phyloP scores from a whole-genome alignment of 2,113 vertebrate species.

The Rhagologus leucostigma region DNA sequence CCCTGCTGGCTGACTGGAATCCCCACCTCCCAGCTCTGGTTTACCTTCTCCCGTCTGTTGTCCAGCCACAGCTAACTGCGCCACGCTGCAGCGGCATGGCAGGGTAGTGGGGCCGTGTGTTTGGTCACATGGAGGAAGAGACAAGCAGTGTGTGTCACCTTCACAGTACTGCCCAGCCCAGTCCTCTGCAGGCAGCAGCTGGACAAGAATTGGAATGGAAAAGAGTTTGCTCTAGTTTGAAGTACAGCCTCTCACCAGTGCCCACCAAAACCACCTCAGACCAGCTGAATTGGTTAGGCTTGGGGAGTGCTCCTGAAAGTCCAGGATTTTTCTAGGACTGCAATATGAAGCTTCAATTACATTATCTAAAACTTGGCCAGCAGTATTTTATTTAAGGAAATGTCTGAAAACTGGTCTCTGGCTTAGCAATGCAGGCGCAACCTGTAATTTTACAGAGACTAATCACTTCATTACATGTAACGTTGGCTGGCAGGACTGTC shows the following conservation, averaged over 20 bases:
- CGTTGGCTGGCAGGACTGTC: neutral
- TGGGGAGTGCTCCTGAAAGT: neutral
- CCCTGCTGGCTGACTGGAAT: neutral
- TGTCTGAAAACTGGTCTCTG: neutral
- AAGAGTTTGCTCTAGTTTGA: neutral
- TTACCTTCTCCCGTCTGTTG: neutral
- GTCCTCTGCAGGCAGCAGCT: neutral
- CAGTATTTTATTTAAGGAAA: neutral
- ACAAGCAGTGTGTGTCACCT: neutral
- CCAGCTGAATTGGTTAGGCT: neutral
- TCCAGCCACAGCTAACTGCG: neutral
- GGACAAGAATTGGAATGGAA: neutral
- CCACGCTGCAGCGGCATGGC: rapidly evolving
- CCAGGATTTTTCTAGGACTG: neutral
- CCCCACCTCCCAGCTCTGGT: neutral
- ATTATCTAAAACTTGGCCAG: neutral
- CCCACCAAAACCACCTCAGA: neutral
- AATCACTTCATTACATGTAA: neutral
- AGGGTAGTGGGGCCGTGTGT: rapidly evolving
- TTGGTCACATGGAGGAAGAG: neutral
- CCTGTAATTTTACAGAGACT: neutral
- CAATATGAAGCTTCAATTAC: neutral
- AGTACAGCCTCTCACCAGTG: neutral
- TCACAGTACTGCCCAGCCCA: neutral
- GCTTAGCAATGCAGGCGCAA: neutral